phyloP scores from a whole-genome alignment of 2,797 vertebrate species.

The Clarias fuscus region DNA sequence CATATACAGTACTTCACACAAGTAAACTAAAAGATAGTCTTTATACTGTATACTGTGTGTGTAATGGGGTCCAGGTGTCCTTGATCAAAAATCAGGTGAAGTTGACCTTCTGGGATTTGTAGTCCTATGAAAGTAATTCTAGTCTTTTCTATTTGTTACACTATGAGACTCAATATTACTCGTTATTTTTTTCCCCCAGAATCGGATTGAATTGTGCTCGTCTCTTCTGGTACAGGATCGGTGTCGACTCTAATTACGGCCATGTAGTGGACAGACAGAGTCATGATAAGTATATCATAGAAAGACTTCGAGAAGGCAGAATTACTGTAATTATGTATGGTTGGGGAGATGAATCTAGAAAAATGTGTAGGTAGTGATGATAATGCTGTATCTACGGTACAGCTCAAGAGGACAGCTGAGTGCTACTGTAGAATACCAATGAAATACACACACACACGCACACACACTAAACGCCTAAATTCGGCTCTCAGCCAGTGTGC shows the following conservation, averaged over 20 bases:
- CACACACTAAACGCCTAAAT: slow-evolving; percentile 37
- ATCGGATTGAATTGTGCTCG: not conserved
- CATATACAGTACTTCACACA: too few species aligned
- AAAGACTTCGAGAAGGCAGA: not conserved
- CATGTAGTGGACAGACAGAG: not conserved
- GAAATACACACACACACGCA: slow-evolving; percentile 30
- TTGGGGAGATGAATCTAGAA: slow-evolving; percentile 22
- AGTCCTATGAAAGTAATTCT: too few species aligned
- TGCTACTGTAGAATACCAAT: slow-evolving; percentile 42
- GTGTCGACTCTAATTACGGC: not conserved
- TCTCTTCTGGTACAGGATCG: too few species aligned
- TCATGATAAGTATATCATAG: slow-evolving; percentile 1
- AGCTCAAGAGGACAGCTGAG: slow-evolving; percentile 17
- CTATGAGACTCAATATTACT: not conserved
- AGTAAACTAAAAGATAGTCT: too few species aligned
- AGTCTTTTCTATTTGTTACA: not conserved
- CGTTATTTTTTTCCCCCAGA: too few species aligned
- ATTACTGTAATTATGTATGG: slow-evolving; percentile 1
- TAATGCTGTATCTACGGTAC: slow-evolving; percentile 38
- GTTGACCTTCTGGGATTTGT: too few species aligned
- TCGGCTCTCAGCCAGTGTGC: slow-evolving; percentile 32
- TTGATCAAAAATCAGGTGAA: too few species aligned
- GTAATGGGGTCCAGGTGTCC: too few species aligned
- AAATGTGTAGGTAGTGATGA: slow-evolving; percentile 44
- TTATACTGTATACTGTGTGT: too few species aligned